Base-by-base conservation (phyloP, 2,797 vertebrate genomes). In the Sebastes taczanowskii region DNA sequence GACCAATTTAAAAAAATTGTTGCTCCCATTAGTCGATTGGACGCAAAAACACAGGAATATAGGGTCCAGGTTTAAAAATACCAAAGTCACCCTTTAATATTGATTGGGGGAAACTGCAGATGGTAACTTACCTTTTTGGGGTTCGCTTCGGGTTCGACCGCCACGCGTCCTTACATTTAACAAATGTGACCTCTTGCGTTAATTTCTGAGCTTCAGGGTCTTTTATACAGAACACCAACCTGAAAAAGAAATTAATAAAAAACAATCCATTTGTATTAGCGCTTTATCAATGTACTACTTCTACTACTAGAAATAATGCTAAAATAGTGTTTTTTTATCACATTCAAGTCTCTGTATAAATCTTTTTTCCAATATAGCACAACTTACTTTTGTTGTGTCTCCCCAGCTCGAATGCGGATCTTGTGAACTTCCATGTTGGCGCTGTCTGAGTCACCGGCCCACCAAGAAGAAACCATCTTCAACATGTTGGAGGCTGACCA, bases 381-480 rank as follows among this genome's bases (percentile, higher is more conserved):
- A 58, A 63, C 93, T 72, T 89, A 95, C 95, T 94, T 96, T 34
- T 95, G 85, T 84, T 96, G 96, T 1, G 92, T 95, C 89, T 96
- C 96, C 25, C 96, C 96, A 3, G 91, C 92, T 84, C 95, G 82
- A 71, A 96, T 91, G 6, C 93, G 91, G 74, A 96, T 95, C 86
- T 94, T 96, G 78, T 95, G 94, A 69, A 96, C 90, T 23, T 87
- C 85, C 89, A 95, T 71, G 67, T 87, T 56, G 2, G 76, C 55
- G 18, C 80, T 22, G 25, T 86, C 84, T 0, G 91, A 70, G 77
- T 94, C 89, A 1, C 92, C 89, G 0, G 91, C 92, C 95, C 95
- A 96, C 95, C 95, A 96, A 5, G 94, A 93, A 3, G 94, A 95
- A 75, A 94, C 84, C 90, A 87, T 94, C 76, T 80, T 94, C 61